These are phyloP conservation scores for Melanotus villosus DNA, from an alignment of 2,888 invertebrate genomes.

Conservation along the genomic window DNA sequence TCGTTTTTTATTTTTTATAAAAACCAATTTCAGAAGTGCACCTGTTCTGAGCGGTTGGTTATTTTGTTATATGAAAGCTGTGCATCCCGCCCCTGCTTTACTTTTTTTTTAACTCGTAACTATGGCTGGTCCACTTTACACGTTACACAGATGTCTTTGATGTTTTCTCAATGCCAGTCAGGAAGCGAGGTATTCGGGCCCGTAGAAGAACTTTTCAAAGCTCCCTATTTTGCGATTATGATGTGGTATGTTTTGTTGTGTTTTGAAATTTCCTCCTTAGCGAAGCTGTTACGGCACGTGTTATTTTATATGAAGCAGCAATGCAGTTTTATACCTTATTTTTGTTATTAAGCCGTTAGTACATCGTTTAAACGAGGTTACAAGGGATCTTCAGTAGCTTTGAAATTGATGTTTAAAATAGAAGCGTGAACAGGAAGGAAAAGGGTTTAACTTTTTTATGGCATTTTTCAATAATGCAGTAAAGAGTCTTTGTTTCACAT, in stretches of 20 bases:
- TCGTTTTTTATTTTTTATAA: constrained; percentile 4
- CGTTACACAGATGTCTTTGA: constrained; percentile 38
- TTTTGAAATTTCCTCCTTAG: background rate
- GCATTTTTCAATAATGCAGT: too few species aligned
- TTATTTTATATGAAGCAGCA: too few species aligned
- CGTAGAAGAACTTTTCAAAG: background rate
- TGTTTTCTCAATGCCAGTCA: constrained; percentile 17
- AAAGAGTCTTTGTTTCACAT: too few species aligned
- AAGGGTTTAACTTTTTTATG: too few species aligned
- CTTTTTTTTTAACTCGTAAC: constrained; percentile 7
- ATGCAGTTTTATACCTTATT: too few species aligned
- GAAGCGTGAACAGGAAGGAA: too few species aligned
- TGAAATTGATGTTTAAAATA: too few species aligned
- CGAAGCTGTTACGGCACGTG: background rate
- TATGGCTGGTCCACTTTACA: constrained; percentile 27
- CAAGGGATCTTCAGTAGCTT: too few species aligned
- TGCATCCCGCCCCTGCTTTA: constrained; percentile 5
- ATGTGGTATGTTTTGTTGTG: constrained; percentile 4
- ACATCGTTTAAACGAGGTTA: too few species aligned
- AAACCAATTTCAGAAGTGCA: constrained; percentile 31
- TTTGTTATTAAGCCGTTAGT: too few species aligned
- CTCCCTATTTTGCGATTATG: constrained; percentile 1
- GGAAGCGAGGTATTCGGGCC: background rate
- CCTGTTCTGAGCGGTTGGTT: constrained; percentile 32
- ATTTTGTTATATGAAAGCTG: constrained; percentile 30